Evolutionary conservation across 2,113 vertebrate genomes (phyloP).

Genomic region (Galeopterus variegatus): DNA sequence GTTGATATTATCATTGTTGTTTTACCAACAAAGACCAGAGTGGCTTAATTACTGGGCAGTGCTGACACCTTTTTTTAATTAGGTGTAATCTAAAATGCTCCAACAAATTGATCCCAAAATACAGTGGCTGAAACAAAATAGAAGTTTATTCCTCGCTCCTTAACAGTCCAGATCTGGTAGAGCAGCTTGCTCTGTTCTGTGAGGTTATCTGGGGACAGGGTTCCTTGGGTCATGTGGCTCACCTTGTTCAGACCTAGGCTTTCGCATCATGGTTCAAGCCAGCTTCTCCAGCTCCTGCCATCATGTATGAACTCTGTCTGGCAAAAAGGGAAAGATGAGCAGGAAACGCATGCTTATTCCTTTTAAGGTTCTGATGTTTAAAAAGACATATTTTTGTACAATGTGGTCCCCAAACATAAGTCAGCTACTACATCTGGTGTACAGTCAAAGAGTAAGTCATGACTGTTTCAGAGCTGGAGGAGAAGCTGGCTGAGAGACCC

Average conservation of each 20-base stretch:
- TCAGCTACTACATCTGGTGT: background rate
- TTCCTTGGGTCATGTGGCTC: background rate
- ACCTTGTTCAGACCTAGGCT: background rate
- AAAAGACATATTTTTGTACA: background rate
- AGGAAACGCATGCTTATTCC: background rate
- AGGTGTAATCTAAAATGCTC: background rate
- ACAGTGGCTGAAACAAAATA: background rate
- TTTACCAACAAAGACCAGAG: background rate
- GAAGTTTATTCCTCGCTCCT: background rate
- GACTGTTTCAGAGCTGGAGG: fast-evolving
- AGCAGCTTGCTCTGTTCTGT: background rate
- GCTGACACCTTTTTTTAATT: slow-evolving; percentile 24
- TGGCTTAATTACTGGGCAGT: background rate
- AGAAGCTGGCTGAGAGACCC: background rate
- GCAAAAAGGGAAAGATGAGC: background rate
- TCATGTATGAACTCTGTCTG: background rate
- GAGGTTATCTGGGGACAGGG: background rate
- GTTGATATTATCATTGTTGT: background rate
- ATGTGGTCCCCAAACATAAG: background rate
- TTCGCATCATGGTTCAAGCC: background rate
- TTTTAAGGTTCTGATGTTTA: slow-evolving; percentile 3
- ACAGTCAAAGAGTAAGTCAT: background rate
- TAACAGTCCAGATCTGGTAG: background rate
- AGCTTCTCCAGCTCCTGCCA: slow-evolving; percentile 27
- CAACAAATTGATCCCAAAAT: background rate